These are phyloP conservation scores for rat (Rattus norvegicus) DNA, from an alignment of 2,113 vertebrate species.

Conservation along the genomic window DNA sequence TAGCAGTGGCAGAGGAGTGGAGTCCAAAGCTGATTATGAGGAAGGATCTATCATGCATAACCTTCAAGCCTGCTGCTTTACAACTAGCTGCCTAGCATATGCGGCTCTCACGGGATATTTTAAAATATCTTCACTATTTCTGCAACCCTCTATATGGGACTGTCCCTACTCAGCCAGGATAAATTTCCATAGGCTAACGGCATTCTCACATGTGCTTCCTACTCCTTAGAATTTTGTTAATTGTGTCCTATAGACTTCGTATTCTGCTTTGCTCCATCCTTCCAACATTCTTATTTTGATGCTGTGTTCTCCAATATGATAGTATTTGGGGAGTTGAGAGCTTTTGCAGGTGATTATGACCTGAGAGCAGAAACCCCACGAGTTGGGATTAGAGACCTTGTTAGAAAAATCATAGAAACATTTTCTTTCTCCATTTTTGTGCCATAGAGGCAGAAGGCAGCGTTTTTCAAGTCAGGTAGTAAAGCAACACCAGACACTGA, in stretches of 20 bases:
- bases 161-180: background rate
- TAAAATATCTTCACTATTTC: constrained; percentile 27
- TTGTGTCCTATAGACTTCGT: background rate
- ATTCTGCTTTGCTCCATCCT: too few relatives aligned
- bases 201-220: background rate
- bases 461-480: background rate
- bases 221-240: background rate
- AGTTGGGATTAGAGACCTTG: background rate
- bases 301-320: background rate
- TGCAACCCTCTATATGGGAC: background rate
- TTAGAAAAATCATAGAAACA: background rate
- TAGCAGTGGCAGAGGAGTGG: background rate
- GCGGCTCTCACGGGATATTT: background rate
- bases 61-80: background rate
- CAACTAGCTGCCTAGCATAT: background rate
- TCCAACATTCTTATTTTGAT: background rate
- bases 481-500: background rate
- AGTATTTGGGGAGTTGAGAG: background rate
- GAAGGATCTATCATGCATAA: too few relatives aligned
- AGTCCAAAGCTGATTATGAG: background rate
- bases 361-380: background rate
- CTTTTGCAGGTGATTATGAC: background rate
- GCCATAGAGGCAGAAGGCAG: background rate
- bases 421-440: background rate
- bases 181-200: background rate